Evolutionary conservation across 2,113 vertebrate genomes (phyloP).

Genomic region (Ictidomys tridecemlineatus): DNA sequence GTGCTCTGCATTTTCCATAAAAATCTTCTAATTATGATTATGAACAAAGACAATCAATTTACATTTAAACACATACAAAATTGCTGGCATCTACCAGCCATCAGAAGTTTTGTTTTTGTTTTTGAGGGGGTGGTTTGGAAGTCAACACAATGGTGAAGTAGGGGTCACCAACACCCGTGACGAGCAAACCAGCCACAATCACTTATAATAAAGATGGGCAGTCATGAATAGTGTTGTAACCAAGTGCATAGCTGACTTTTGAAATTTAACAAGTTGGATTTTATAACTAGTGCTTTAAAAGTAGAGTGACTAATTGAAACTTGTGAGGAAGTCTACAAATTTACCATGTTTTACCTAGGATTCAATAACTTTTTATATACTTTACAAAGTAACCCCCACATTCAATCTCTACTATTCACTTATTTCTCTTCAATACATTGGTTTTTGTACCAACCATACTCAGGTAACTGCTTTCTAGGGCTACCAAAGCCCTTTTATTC

Average conservation of each 20-base stretch:
- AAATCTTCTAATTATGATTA: constrained; percentile 80
- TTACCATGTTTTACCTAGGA: background rate
- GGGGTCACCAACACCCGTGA: background rate
- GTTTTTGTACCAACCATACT: background rate
- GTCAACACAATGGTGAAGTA: background rate
- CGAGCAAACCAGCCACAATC: background rate
- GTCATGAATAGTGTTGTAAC: background rate
- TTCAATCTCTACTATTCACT: background rate
- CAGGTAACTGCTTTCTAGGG: background rate
- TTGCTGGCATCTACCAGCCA: background rate
- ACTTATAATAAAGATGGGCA: background rate
- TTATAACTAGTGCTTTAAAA: constrained; percentile 22
- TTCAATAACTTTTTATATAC: background rate
- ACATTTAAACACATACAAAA: constrained; percentile 69
- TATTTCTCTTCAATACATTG: background rate
- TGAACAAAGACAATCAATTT: constrained; percentile 74
- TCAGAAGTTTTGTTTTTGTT: background rate
- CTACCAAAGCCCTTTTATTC: background rate
- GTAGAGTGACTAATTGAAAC: constrained; percentile 35
- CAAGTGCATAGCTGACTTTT: background rate
- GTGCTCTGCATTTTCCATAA: constrained; percentile 54
- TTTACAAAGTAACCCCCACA: constrained; percentile 35
- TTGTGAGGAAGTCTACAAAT: background rate
- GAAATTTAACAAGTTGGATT: background rate
- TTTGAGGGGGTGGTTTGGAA: background rate